These are phyloP conservation scores for Solea senegalensis DNA, from an alignment of 2,113 vertebrate species.

Conservation along the genomic window DNA sequence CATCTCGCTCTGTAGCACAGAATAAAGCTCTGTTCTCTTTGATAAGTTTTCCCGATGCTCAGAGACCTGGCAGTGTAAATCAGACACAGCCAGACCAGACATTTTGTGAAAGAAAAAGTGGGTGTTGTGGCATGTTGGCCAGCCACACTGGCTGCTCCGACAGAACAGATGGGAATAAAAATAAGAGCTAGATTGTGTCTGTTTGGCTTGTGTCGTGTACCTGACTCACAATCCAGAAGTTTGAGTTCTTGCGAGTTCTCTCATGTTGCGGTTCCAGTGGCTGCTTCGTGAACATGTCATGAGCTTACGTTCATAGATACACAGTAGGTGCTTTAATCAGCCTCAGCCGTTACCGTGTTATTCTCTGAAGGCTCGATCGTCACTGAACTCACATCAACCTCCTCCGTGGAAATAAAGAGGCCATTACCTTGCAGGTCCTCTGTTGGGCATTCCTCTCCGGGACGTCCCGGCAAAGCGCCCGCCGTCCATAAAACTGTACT, in stretches of 20 bases:
- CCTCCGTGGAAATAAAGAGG: slow-evolving; percentile 53
- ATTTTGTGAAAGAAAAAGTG: slow-evolving; percentile 64
- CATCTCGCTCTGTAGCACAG: slow-evolving; percentile 41
- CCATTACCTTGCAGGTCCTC: slow-evolving; percentile 56
- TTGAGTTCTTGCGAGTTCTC: slow-evolving; percentile 25
- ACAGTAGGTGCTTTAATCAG: slow-evolving; percentile 45
- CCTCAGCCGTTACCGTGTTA: slow-evolving; percentile 36
- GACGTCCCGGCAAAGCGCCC: slow-evolving; percentile 69
- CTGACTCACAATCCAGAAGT: slow-evolving; percentile 24
- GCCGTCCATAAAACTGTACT: slow-evolving; percentile 71
- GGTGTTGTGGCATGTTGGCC: slow-evolving; percentile 68
- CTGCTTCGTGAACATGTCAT: slow-evolving; percentile 1
- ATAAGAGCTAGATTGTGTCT: slow-evolving; percentile 49
- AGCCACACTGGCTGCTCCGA: slow-evolving; percentile 58
- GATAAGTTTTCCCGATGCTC: slow-evolving; percentile 74
- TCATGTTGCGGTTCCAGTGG: neutral
- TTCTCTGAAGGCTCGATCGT: slow-evolving; percentile 46
- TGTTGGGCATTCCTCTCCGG: slow-evolving; percentile 65
- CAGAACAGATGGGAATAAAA: slow-evolving; percentile 49
- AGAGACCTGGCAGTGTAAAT: slow-evolving; percentile 58
- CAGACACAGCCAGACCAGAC: slow-evolving; percentile 69
- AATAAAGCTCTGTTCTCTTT: slow-evolving; percentile 70
- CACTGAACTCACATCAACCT: slow-evolving; percentile 54
- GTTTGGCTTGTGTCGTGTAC: slow-evolving; percentile 38
- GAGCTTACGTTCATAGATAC: slow-evolving; percentile 11